Base-by-base conservation (phyloP, 1,140 invertebrate genomes). In the Zaprionus gabonicus region DNA sequence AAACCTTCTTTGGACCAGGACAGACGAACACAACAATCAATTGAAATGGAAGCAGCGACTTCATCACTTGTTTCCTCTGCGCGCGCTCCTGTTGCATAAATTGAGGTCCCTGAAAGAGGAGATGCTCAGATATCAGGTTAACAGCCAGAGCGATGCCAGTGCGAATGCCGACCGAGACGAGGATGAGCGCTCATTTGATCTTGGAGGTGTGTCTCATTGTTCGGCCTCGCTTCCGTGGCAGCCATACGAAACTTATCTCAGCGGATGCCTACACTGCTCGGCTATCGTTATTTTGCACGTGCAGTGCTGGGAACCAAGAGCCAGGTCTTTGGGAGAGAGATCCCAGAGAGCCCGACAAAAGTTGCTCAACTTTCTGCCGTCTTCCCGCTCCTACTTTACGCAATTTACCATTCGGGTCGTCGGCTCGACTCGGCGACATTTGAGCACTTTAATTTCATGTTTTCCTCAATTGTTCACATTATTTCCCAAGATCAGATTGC, bases 61-160 rank as follows among this genome's bases (percentile, higher is more conserved):
- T 92, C 91, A 92, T 92, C 91, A 92, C 91, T 92, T 92, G 91
- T 92, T 91, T 91, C 81, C 81, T 78, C 72, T 90, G 71, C 67
- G 62, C 53, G 60, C 82, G 67, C 81, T 88, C 81, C 84, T 90
- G 84, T 90, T 88, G 84, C 84, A 88, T 80, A 76, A 85, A 84
- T 76, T 72, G 3, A 82, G 67, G 56, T 71, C 55, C 59, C 51
- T 78, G 86, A 82, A 90, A 90, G 65, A 56, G 74, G 87, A 91
- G 80, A 83, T 57, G 76, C 56, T 71, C 53, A 57, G 59, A 81
- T 91, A 91, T 92, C 91, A 90, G 83, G 86, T 91, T 88, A 82
- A 76, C 69, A 69, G 31, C 46, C 55, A 64, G 62, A 70, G 44
- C 27, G 34, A 51, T 64, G 44, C 62, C 62, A 65, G 44, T 38